Evolutionary conservation across 2,113 vertebrate genomes (phyloP).

Genomic region (Neopipo cinnamomea): DNA sequence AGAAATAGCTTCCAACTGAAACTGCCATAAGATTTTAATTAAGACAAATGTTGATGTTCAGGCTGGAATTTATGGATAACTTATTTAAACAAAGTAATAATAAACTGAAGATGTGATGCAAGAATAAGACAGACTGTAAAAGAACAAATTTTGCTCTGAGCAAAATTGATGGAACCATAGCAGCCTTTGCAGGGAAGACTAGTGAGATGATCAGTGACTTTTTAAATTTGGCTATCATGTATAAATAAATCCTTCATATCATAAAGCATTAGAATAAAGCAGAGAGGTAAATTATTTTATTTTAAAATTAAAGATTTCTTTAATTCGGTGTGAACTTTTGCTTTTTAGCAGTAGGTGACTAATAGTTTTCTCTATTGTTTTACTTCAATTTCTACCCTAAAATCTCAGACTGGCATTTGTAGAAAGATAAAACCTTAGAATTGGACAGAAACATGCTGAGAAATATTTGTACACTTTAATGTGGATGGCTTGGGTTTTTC

Average conservation of each 20-base stretch:
- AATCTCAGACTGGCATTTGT: neutral
- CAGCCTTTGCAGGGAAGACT: neutral
- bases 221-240: neutral
- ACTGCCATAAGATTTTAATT: conserved; percentile 46
- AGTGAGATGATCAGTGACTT: neutral
- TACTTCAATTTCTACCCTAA: neutral
- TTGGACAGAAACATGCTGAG: neutral
- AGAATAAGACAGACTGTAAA: neutral
- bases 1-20: conserved; percentile 51
- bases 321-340: neutral
- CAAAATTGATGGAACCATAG: neutral
- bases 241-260: neutral
- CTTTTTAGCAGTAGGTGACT: neutral
- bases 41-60: conserved; percentile 29
- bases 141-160: neutral
- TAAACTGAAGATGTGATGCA: conserved; percentile 1
- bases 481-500: neutral
- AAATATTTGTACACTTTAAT: neutral
- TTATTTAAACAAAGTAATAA: conserved; percentile 38
- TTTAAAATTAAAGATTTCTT: neutral
- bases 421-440: neutral
- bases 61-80: conserved; percentile 29
- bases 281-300: neutral
- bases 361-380: neutral
- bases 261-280: neutral